Evolutionary conservation across 1,140 invertebrate species (phyloP), one percentile per base, ranked within the genome.

Genomic region (Drosophila orena): DNA sequence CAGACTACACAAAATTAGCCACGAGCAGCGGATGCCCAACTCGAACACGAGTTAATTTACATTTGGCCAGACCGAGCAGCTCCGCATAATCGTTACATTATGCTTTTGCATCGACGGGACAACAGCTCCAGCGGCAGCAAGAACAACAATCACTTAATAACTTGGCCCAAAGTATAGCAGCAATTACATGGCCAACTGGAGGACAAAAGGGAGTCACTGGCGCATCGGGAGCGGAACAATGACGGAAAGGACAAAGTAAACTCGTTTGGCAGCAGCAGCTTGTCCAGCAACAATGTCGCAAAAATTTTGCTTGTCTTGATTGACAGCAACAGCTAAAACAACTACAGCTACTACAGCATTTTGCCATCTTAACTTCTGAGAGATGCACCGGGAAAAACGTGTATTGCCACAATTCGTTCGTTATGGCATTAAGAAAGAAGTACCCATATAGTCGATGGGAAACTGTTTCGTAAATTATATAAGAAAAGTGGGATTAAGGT

Each of bases 141-240:
- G 68, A 83, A 47, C 60, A 77, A 50, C 80, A 81, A 66, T 81
- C 83, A 88, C 79, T 86, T 86, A 88, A 86, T 88, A 86, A 78
- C 83, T 81, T 88, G 78, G 74, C 65, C 56, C 74, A 77, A 81
- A 88, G 78, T 80, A 57, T 86, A 83, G 54, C 81, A 71, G 79
- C 74, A 86, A 86, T 86, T 86, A 86, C 74, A 85, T 62, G 74
- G 66, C 64, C 77, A 77, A 53, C 34, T 44, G 59, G 30, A 58
- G 60, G 40, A 65, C 56, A 68, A 50, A 47, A 47, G 15, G 49
- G 40, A 53, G 37, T 68, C 14, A 10, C 15, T 3, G 27, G 27
- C 11, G 11, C 37, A 15, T 15, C 14, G 37, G 12, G 40, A 69
- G 47, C 54, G 20, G 37, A 79, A 58, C 34, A 73, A 60, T 58